phyloP scores from a whole-genome alignment of 2,888 invertebrate genomes.

The Lithophane semibrunnea region DNA sequence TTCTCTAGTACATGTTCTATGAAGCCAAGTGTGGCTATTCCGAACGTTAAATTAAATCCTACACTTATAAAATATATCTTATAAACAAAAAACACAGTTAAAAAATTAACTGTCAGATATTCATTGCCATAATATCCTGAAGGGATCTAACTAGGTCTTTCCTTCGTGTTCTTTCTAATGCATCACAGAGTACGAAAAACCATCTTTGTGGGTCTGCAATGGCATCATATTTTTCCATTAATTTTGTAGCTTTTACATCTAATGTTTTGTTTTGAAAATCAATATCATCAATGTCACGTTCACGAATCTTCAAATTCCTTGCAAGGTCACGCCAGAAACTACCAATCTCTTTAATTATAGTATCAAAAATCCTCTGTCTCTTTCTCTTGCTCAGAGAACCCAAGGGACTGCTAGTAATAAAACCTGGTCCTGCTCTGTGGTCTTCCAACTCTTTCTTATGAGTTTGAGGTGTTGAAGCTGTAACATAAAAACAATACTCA shows the following conservation, averaged over 20 bases:
- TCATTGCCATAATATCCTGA: conserved; percentile 83
- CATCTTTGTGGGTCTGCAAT: conserved; percentile 81
- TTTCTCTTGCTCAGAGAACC: conserved; percentile 73
- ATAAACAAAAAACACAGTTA: background rate
- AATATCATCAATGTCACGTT: conserved; percentile 82
- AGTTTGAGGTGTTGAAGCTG: conserved; percentile 65
- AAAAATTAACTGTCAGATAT: conserved; percentile 68
- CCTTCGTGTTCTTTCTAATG: conserved; percentile 81
- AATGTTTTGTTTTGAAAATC: conserved; percentile 72
- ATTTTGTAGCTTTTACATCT: conserved; percentile 74
- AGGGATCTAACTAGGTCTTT: conserved; percentile 80
- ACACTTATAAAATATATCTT: background rate
- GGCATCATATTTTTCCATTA: conserved; percentile 76
- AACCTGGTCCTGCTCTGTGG: conserved; percentile 16
- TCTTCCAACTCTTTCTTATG: conserved; percentile 55
- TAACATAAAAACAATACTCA: conserved; percentile 23
- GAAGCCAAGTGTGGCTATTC: background rate
- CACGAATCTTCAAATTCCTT: conserved; percentile 81
- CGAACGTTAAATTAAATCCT: background rate
- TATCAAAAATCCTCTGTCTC: conserved; percentile 78
- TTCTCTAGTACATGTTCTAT: background rate
- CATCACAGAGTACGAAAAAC: conserved; percentile 83
- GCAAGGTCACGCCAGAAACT: conserved; percentile 82
- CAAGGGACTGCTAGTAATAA: conserved; percentile 66
- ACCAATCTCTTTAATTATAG: conserved; percentile 81